Base-by-base conservation (phyloP, 2,797 vertebrate species). In the Naso thynnoides region DNA sequence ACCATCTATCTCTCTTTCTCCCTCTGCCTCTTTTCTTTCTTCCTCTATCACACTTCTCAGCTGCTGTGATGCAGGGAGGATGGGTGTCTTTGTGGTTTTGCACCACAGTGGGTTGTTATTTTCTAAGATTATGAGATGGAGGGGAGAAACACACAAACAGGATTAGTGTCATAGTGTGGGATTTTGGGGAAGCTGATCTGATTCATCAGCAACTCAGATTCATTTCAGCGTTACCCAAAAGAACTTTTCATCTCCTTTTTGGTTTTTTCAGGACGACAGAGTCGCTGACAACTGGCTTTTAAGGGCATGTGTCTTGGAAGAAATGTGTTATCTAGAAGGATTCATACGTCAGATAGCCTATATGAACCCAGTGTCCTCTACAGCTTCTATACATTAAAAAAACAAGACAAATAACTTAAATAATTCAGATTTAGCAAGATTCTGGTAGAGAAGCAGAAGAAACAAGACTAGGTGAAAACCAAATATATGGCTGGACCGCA, bases 121-220 rank as follows among this genome's bases (percentile, higher is more conserved):
- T 74, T 62, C 57, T 8, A 15, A 80, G 64, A 79, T 88, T 70
- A 82, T 66, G 65, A 84, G 73, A 82, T 70, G 66, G 69, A 82
- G 70, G 70, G 56, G 31, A 60, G 66, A 61, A 77, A 57, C 36
- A 33, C 21, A 50, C 67, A 58, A 78, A 75, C 58, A 38, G 78
- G 80, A 82, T 86, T 86, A 86, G 78, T 74, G 76, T 82, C 58
- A 68, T n/a, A 39, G 65, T 66, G 58, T 60, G 27, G 73, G 76
- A 63, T 83, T 86, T 60, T 50, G 38, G 49, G 60, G 56, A 44
- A 47, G 61, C 62, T 50, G 68, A 78, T 84, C 52, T 58, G 58
- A 80, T 82, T 82, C 67, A 77, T 29, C 60, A 63, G 61, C 10
- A 29, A 52, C 49, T 27, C 59, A 55, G 57, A 73, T 78, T 69